Percentiles rank a stretch among this genome's conserved stretches.
phyloP scores from a whole-genome alignment of 2,797 vertebrate genomes.

The Vespertilio murinus region DNA sequence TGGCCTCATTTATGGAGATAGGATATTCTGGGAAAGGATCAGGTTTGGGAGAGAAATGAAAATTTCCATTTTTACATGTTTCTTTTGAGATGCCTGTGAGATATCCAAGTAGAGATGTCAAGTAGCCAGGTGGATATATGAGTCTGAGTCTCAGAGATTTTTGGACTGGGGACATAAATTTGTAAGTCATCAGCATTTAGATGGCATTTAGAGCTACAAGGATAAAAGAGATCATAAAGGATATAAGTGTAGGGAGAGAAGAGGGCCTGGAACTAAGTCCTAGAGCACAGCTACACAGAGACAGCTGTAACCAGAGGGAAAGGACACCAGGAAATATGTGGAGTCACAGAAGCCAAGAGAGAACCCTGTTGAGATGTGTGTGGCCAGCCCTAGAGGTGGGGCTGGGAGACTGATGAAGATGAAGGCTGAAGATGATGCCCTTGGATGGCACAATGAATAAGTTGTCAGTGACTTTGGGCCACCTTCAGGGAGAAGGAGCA shows the following conservation, averaged over 20 bases:
- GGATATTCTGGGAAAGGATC: neutral
- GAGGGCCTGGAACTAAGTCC: neutral
- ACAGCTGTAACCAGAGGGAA: neutral
- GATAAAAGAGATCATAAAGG: neutral
- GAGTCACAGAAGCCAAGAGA: neutral
- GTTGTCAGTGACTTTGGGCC: neutral
- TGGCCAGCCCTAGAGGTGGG: neutral
- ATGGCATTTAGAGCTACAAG: neutral
- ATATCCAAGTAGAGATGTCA: neutral
- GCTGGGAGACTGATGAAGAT: neutral
- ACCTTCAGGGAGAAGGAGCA: neutral
- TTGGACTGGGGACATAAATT: neutral
- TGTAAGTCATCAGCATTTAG: neutral
- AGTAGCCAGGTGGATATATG: neutral
- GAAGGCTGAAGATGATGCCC: neutral
- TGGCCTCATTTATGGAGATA: neutral
- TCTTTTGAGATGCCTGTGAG: slow-evolving; percentile 13
- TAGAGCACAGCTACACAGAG: neutral
- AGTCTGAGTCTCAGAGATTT: slow-evolving; percentile 33
- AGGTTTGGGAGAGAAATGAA: neutral
- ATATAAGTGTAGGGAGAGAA: neutral
- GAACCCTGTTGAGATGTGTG: neutral
- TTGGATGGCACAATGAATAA: neutral
- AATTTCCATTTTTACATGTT: neutral
- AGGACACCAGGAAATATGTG: neutral